These are phyloP conservation scores for Chaenodraco wilsoni DNA, from an alignment of 2,797 vertebrate genomes.

Conservation along the genomic window DNA sequence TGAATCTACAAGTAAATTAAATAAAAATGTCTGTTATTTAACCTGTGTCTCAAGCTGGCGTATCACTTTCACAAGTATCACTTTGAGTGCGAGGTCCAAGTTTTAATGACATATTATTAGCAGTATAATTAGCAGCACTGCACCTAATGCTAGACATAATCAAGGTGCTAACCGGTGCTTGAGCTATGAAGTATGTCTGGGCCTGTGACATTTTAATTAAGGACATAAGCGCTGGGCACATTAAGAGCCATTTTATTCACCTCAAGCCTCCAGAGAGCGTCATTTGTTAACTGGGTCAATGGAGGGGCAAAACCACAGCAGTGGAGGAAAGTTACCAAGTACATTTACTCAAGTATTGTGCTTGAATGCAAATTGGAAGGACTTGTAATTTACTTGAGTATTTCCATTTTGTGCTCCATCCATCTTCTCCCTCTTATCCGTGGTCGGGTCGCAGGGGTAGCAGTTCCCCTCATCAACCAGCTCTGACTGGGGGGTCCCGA, in stretches of 20 bases:
- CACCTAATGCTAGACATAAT: conserved; percentile 53
- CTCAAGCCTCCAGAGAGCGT: conserved; percentile 55
- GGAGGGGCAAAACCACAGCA: conserved; percentile 48
- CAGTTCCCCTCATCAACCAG: no score
- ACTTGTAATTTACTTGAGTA: no score
- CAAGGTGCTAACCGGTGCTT: conserved; percentile 55
- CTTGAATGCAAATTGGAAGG: no score
- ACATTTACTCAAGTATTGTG: no score
- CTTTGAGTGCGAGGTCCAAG: conserved; percentile 21
- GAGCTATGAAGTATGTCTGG: conserved; percentile 61
- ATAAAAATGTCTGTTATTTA: no score
- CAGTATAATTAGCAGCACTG: conserved; percentile 43
- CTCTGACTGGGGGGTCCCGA: no score
- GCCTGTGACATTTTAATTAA: conserved; percentile 73
- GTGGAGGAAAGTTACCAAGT: conserved; percentile 10
- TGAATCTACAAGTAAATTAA: no score
- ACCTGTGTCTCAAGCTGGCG: no score
- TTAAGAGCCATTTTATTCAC: conserved; percentile 69
- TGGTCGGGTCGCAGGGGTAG: no score
- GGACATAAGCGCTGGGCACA: conserved; percentile 59
- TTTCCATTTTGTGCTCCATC: no score
- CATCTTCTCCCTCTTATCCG: no score
- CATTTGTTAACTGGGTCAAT: conserved; percentile 66
- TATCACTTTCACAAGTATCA: conserved; percentile 4
- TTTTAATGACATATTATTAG: conserved; percentile 56